Conservation (phyloP, 2,888 invertebrate species). For the Brachypalpus laphriformis region DNA sequence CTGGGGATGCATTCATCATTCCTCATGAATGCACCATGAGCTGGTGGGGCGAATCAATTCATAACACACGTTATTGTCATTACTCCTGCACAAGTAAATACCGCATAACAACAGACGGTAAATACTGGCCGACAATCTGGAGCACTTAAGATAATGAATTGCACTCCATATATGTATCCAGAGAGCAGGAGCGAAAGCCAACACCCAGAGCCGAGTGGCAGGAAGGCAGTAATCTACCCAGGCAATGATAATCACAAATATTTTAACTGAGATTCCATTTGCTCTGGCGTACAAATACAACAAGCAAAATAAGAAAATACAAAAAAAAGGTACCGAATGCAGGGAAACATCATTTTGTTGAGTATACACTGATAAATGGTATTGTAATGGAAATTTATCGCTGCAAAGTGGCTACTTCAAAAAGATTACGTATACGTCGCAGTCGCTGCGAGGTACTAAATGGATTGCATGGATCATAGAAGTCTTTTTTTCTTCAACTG, state of each 20-base stretch:
- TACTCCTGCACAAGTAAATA: slow-evolving; percentile 2
- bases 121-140: slow-evolving; percentile 45
- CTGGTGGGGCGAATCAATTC: slow-evolving; percentile 23
- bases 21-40: slow-evolving; percentile 33
- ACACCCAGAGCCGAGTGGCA: background rate
- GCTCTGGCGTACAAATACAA: slow-evolving; percentile 18
- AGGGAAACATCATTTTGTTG: slow-evolving; percentile 53
- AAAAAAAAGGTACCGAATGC: background rate
- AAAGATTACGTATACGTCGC: slow-evolving; percentile 68
- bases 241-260: slow-evolving; percentile 65
- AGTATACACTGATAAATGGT: slow-evolving; percentile 70
- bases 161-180: slow-evolving; percentile 43
- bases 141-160: slow-evolving; percentile 72
- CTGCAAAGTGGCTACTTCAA: slow-evolving; percentile 67
- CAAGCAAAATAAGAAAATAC: background rate
- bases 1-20: slow-evolving; percentile 38
- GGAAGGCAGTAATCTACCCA: slow-evolving; percentile 39
- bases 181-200: background rate
- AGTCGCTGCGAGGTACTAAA: slow-evolving; percentile 53
- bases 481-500: background rate
- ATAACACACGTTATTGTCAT: slow-evolving; percentile 34
- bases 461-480: slow-evolving; percentile 62
- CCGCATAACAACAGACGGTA: slow-evolving; percentile 19
- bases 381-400: slow-evolving; percentile 71
- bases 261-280: slow-evolving; percentile 67